Evolutionary conservation across 1,140 invertebrate genomes (phyloP).

Genomic region (Lepidurus couesii): DNA sequence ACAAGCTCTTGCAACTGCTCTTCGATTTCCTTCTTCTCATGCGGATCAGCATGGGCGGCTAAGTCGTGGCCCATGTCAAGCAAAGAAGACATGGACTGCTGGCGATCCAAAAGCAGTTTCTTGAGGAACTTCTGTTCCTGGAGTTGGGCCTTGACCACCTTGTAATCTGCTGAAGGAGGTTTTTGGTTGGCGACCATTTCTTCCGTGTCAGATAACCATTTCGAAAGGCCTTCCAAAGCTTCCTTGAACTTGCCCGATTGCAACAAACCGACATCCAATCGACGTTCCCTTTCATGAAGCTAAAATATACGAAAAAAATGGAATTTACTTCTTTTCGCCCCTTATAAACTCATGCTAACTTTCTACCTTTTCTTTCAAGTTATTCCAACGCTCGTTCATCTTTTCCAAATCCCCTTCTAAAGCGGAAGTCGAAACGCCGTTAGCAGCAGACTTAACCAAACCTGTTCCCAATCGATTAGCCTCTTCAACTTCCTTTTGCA

Average conservation of each 20-base stretch:
- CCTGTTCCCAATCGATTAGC: conserved; percentile 74
- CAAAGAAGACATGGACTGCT: conserved; percentile 83
- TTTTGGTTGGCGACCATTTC: conserved; percentile 96
- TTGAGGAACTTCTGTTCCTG: conserved; percentile 73
- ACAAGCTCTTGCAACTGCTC: conserved; percentile 79
- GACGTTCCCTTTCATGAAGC: conserved; percentile 82
- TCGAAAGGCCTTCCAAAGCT: conserved; percentile 52
- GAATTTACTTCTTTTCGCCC: conserved; percentile 44
- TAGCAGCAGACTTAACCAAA: conserved; percentile 77
- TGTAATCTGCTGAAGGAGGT: conserved; percentile 91
- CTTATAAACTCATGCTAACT: conserved; percentile 43
- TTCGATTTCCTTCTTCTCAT: conserved; percentile 81
- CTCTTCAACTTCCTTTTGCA: conserved; percentile 71
- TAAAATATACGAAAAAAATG: conserved; percentile 46
- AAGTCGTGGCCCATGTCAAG: conserved; percentile 83
- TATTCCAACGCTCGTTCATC: conserved; percentile 88
- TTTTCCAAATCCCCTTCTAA: conserved; percentile 86
- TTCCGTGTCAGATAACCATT: conserved; percentile 92
- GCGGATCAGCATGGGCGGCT: conserved; percentile 70
- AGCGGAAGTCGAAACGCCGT: conserved; percentile 71
- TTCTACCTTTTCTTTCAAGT: conserved; percentile 67
- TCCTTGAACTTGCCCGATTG: conserved; percentile 97
- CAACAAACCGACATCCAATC: conserved; percentile 79
- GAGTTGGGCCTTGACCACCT: conserved; percentile 82
- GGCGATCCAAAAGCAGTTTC: conserved; percentile 90